A percentile compares a stretch with the other conserved stretches of the same genome.
phyloP scores from a whole-genome alignment of 2,797 vertebrate genomes.

The Protonibea diacanthus region DNA sequence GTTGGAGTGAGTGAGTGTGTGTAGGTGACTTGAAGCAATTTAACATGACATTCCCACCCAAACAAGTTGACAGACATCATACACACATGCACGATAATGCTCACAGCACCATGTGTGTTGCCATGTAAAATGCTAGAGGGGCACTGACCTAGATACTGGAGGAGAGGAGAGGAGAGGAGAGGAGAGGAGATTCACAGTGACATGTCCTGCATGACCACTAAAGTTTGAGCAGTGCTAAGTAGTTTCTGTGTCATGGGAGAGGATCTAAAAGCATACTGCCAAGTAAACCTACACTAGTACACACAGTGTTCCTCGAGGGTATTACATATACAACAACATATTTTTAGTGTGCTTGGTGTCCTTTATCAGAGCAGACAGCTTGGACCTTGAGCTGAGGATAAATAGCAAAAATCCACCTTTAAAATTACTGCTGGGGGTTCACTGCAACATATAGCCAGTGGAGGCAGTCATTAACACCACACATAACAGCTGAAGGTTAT shows the following conservation, averaged over 20 bases:
- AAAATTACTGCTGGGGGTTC: constrained; percentile 1
- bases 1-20: constrained; percentile 9
- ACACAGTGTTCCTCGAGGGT: constrained; percentile 13
- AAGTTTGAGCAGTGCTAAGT: constrained; percentile 39
- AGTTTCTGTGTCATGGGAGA: constrained; percentile 39
- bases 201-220: constrained; percentile 33
- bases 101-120: constrained; percentile 63
- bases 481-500: not conserved
- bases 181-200: constrained; percentile 36
- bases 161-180: constrained; percentile 17
- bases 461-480: not conserved
- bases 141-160: constrained; percentile 73
- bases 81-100: constrained; percentile 52
- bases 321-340: constrained; percentile 37
- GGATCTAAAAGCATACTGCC: constrained; percentile 36
- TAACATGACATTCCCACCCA: constrained; percentile 60
- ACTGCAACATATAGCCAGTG: not conserved
- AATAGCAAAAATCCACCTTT: constrained; percentile 9
- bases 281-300: constrained; percentile 18
- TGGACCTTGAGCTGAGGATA: constrained; percentile 42
- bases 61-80: constrained; percentile 73
- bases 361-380: constrained; percentile 46
- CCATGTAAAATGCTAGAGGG: constrained; percentile 62
- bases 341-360: constrained; percentile 15
- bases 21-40: constrained; percentile 56